These are phyloP conservation scores for Phycodurus eques DNA, from an alignment of 2,113 vertebrate genomes.

Conservation along the genomic window DNA sequence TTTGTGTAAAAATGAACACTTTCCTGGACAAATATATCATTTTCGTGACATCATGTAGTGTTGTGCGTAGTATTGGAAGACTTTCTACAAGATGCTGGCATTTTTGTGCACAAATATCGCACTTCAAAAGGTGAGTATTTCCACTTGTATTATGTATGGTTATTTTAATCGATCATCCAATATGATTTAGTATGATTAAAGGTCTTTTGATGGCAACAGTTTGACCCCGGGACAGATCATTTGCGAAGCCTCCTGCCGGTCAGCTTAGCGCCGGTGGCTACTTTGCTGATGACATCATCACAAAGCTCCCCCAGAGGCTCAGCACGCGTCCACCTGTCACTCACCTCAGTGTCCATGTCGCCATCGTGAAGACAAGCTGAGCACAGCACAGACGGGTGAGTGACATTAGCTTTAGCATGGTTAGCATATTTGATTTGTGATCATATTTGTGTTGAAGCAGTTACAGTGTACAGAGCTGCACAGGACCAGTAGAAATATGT, in stretches of 20 bases:
- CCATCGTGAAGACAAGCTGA: neutral
- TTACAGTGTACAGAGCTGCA: neutral
- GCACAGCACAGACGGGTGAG: neutral
- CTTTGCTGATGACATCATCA: constrained; percentile 6
- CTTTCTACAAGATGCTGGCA: too few species aligned
- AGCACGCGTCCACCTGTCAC: constrained; percentile 2
- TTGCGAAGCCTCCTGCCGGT: neutral
- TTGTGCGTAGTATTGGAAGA: too few species aligned
- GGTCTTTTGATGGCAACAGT: neutral
- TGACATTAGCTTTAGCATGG: neutral
- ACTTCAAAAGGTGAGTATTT: neutral
- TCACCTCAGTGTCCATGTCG: neutral
- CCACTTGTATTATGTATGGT: neutral
- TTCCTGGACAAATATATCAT: neutral
- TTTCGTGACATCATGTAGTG: too few species aligned
- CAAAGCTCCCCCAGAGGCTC: constrained; percentile 1
- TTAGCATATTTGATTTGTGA: neutral
- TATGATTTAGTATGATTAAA: neutral
- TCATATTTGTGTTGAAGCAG: neutral
- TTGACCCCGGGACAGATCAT: neutral
- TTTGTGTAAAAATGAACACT: neutral
- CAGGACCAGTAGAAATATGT: neutral
- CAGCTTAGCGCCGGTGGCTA: neutral
- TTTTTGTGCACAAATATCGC: too few species aligned
- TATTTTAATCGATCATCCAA: neutral